Conservation (phyloP, 2,113 vertebrate species). For the Monopterus albus region DNA sequence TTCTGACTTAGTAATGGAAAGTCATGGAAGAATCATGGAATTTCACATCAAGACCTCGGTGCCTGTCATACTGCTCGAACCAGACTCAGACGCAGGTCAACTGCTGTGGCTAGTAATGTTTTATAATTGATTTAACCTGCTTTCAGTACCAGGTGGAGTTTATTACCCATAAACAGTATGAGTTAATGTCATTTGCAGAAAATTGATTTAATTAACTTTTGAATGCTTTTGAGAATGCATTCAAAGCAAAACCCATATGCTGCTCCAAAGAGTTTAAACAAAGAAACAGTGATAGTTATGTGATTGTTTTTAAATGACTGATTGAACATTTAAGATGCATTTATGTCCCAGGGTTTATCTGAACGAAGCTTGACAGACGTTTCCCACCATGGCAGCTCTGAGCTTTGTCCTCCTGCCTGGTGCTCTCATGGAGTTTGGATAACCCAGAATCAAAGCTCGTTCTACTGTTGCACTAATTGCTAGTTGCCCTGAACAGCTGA, state of each 20-base stretch:
- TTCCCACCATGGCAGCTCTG: neutral
- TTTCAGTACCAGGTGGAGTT: neutral
- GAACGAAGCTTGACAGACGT: neutral
- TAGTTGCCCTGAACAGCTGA: constrained; percentile 24
- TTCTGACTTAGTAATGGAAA: constrained; percentile 7
- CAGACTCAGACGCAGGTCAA: neutral
- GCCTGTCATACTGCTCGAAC: neutral
- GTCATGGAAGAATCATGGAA: constrained; percentile 22
- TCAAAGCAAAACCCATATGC: neutral
- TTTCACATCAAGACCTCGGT: constrained; percentile 30
- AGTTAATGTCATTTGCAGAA: neutral
- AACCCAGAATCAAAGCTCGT: constrained; percentile 39
- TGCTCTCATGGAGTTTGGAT: constrained; percentile 16
- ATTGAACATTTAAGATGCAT: neutral
- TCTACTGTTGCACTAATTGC: constrained; percentile 52
- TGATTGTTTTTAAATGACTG: neutral
- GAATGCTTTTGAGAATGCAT: no score
- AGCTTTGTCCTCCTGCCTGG: constrained; percentile 14
- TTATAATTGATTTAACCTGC: neutral
- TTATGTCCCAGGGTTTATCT: neutral
- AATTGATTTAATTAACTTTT: neutral
- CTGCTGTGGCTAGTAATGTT: neutral
- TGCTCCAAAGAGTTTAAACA: neutral
- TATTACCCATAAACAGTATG: neutral
- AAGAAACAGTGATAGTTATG: neutral